A percentile compares a stretch with the other conserved stretches of the same genome.
Evolutionary conservation across 2,113 vertebrate genomes (phyloP).

Genomic region (Cavia aperea): DNA sequence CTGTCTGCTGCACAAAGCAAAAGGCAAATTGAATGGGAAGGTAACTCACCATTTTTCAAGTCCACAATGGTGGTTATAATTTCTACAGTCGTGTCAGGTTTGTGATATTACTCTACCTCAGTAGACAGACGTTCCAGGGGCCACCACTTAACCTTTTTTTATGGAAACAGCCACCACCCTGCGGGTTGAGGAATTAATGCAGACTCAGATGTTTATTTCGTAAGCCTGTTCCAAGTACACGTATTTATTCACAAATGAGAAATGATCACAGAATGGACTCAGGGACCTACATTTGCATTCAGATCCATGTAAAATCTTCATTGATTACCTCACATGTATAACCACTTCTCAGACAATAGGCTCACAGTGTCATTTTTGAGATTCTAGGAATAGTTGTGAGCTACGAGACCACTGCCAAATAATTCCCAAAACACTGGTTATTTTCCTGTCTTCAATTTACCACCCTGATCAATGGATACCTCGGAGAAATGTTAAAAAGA

Average conservation of each 20-base stretch:
- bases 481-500: background rate
- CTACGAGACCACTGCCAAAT: background rate
- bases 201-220: background rate
- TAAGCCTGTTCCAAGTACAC: background rate
- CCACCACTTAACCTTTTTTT: background rate
- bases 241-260: background rate
- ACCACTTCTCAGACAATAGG: background rate
- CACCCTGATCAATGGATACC: background rate
- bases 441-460: background rate
- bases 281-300: background rate
- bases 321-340: background rate
- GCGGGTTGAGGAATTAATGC: background rate
- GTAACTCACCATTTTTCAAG: background rate
- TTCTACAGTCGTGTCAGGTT: background rate
- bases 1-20: background rate
- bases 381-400: background rate
- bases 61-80: background rate
- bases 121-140: background rate
- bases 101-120: background rate
- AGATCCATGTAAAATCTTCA: background rate
- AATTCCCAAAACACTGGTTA: background rate
- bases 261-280: background rate
- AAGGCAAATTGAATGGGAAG: background rate
- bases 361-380: background rate
- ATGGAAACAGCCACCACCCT: background rate